Conservation (phyloP, 2,113 vertebrate species). For the Seriola aureovittata region DNA sequence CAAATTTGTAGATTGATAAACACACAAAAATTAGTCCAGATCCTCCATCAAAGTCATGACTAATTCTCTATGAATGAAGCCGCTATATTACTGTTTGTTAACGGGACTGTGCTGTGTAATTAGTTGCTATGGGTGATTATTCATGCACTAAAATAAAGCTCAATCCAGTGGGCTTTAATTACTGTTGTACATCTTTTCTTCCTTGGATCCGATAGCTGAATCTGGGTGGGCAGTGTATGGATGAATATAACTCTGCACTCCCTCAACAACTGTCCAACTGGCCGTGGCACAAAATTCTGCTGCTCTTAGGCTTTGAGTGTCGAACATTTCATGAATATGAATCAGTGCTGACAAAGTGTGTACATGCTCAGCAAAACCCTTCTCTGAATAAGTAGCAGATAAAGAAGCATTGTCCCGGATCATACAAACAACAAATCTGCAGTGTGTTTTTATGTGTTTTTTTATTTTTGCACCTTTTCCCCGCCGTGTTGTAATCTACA, state of each 20-base stretch:
- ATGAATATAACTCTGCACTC: conserved; percentile 27
- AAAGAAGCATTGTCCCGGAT: conserved; percentile 1
- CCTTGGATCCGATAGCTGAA: conserved; percentile 13
- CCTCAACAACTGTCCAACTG: conserved; percentile 43
- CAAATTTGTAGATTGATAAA: background rate
- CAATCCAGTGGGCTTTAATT: conserved; percentile 17
- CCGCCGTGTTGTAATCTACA: conserved; percentile 28
- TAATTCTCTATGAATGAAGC: background rate
- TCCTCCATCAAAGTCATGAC: background rate
- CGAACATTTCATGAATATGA: conserved; percentile 4
- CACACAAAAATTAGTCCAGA: background rate
- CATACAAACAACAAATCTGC: conserved; percentile 21
- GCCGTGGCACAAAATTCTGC: conserved; percentile 16
- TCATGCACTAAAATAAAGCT: conserved; percentile 25
- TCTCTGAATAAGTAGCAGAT: conserved; percentile 18
- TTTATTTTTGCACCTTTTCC: conserved; percentile 2
- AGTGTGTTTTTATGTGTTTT: conserved; percentile 2
- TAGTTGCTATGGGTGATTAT: background rate
- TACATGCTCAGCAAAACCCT: conserved; percentile 25
- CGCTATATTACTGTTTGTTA: background rate
- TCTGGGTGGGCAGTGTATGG: background rate
- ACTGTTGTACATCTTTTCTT: background rate
- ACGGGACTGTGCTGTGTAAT: background rate
- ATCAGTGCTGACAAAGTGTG: conserved; percentile 21
- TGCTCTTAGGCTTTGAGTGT: background rate